Conservation (phyloP, 2,113 vertebrate species). For the Tinamus guttatus region DNA sequence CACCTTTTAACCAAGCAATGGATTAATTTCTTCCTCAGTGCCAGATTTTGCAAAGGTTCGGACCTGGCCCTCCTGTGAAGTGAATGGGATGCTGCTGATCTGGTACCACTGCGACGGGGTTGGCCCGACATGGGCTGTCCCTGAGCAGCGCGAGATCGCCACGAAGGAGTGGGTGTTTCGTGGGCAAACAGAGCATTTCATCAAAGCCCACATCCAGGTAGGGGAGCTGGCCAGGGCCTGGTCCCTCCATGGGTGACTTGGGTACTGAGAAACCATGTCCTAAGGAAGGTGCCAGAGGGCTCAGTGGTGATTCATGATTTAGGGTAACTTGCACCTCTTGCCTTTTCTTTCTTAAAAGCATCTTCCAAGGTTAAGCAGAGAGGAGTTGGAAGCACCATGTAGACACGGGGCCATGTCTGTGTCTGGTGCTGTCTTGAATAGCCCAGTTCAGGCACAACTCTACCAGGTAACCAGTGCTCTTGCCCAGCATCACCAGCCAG, state of each 20-base stretch:
- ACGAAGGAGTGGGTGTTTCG: conserved; percentile 76
- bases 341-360: neutral
- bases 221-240: neutral
- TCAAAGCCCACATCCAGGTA: conserved; percentile 81
- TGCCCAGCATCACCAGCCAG: neutral
- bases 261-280: neutral
- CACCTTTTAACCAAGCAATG: rapidly evolving
- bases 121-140: conserved; percentile 75
- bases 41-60: conserved; percentile 76
- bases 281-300: neutral
- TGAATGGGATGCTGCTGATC: conserved; percentile 78
- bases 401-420: rapidly evolving
- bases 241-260: rapidly evolving
- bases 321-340: neutral
- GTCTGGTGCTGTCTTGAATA: rapidly evolving
- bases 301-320: neutral
- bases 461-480: neutral
- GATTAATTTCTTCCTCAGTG: conserved; percentile 63
- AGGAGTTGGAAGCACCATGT: neutral
- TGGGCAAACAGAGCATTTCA: conserved; percentile 79
- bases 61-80: conserved; percentile 80
- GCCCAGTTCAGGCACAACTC: neutral
- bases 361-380: neutral
- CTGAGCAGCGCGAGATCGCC: conserved; percentile 75
- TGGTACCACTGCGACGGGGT: conserved; percentile 82